Evolutionary conservation across 2,888 invertebrate species (phyloP).

Genomic region (Himalopsyche anomala): DNA sequence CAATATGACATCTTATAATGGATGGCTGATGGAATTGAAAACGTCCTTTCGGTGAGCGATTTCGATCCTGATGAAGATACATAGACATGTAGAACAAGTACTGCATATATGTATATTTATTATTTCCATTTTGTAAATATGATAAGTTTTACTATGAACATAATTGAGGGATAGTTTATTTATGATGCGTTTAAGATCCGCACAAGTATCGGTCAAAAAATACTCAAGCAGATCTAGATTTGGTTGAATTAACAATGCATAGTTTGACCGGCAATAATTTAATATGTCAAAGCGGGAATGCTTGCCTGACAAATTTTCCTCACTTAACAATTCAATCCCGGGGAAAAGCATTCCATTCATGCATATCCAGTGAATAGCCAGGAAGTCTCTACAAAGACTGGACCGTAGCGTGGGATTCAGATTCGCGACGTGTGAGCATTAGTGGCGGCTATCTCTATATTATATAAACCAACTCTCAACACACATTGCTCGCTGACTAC

Average conservation of each 20-base stretch:
- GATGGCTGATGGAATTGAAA: no score
- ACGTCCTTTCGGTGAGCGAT: no score
- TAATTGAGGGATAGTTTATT: no score
- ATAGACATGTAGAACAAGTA: no score
- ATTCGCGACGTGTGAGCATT: conserved; percentile 18
- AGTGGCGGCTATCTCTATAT: conserved; percentile 7
- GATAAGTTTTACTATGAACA: no score
- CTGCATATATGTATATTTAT: no score
- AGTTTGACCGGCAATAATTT: conserved; percentile 13
- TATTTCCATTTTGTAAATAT: no score
- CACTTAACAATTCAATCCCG: conserved; percentile 31
- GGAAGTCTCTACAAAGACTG: conserved; percentile 27
- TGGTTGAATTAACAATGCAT: not conserved
- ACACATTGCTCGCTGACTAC: not conserved
- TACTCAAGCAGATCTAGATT: not conserved
- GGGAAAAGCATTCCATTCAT: conserved; percentile 40
- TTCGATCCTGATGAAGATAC: no score
- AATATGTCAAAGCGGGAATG: conserved; percentile 35
- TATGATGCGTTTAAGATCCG: no score
- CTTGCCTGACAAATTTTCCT: not conserved
- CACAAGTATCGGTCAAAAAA: no score
- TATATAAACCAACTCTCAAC: not conserved
- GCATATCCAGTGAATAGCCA: conserved; percentile 20
- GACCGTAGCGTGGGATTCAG: conserved; percentile 20
- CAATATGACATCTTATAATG: no score